A percentile compares a stretch with the other conserved stretches of the same genome.
phyloP scores from a whole-genome alignment of 2,888 invertebrate species.

The Drosophila fulvimacula region DNA sequence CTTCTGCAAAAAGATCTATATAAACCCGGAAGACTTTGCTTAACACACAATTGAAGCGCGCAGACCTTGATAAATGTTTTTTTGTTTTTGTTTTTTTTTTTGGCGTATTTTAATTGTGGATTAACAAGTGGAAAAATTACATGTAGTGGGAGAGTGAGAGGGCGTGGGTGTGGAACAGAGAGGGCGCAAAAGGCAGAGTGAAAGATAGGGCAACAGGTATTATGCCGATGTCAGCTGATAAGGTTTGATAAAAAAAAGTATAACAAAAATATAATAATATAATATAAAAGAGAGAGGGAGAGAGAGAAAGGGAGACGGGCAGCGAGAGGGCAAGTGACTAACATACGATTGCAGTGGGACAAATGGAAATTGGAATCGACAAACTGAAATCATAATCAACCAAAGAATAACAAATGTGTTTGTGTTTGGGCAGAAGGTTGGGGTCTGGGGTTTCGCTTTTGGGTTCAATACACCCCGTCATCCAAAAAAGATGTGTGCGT shows the following conservation, averaged over 20 bases:
- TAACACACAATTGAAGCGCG: conserved; percentile 2
- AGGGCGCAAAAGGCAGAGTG: neutral
- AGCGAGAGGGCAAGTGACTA: neutral
- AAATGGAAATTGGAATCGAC: conserved; percentile 26
- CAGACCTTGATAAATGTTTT: conserved; percentile 12
- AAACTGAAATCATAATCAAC: conserved; percentile 40
- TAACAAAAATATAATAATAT: conserved; percentile 9
- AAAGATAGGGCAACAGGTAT: conserved; percentile 18
- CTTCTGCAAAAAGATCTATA: neutral
- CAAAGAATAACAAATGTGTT: conserved; percentile 65
- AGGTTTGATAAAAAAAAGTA: conserved; percentile 40
- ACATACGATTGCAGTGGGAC: conserved; percentile 25
- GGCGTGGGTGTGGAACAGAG: neutral
- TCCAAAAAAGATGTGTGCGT: conserved; percentile 31
- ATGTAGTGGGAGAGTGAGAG: conserved; percentile 25
- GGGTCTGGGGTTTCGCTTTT: conserved; percentile 1
- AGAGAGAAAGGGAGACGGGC: neutral
- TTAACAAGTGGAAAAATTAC: conserved; percentile 50
- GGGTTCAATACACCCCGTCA: conserved; percentile 69
- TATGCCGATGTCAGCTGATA: conserved; percentile 47
- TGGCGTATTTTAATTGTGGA: conserved; percentile 20
- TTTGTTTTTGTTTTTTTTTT: conserved; percentile 13
- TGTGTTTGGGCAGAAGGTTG: conserved; percentile 1
- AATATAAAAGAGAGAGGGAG: neutral
- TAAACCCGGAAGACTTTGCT: conserved; percentile 14